Conservation (phyloP, 2,888 invertebrate species). For the Amiota communis region DNA sequence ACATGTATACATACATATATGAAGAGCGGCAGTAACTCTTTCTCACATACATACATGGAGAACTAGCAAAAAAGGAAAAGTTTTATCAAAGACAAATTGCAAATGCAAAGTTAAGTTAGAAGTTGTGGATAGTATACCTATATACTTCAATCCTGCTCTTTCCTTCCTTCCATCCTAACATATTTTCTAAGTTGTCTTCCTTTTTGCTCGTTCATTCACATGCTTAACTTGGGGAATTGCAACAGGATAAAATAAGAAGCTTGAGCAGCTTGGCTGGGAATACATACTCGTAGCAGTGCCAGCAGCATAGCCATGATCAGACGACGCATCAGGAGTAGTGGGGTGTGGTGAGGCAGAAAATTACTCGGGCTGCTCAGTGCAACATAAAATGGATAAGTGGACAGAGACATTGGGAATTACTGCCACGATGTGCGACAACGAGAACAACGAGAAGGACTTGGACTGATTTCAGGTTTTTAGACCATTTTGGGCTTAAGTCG, state of each 20-base stretch:
- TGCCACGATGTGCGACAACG: background rate
- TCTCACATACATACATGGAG: background rate
- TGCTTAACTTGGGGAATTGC: background rate
- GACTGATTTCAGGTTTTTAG: background rate
- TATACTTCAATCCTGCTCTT: background rate
- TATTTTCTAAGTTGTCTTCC: slow-evolving; percentile 1
- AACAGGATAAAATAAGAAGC: background rate
- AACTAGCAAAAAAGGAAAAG: background rate
- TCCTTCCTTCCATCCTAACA: background rate
- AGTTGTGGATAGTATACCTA: background rate
- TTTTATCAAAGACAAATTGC: slow-evolving; percentile 25
- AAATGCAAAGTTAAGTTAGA: slow-evolving; percentile 12
- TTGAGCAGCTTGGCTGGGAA: too few relatives aligned
- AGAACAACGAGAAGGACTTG: background rate
- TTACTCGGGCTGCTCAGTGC: slow-evolving; percentile 5
- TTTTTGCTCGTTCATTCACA: slow-evolving; percentile 7
- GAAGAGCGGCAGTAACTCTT: slow-evolving; percentile 8
- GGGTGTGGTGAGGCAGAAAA: slow-evolving; percentile 16
- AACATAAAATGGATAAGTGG: slow-evolving; percentile 20
- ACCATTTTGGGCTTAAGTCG: background rate
- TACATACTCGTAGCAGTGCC: background rate
- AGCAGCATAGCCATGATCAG: background rate
- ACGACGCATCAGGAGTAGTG: background rate
- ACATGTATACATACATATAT: too few relatives aligned
- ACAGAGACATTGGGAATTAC: slow-evolving; percentile 23